Conservation (phyloP, 2,113 vertebrate species). For the Opisthocomus hoazin region DNA sequence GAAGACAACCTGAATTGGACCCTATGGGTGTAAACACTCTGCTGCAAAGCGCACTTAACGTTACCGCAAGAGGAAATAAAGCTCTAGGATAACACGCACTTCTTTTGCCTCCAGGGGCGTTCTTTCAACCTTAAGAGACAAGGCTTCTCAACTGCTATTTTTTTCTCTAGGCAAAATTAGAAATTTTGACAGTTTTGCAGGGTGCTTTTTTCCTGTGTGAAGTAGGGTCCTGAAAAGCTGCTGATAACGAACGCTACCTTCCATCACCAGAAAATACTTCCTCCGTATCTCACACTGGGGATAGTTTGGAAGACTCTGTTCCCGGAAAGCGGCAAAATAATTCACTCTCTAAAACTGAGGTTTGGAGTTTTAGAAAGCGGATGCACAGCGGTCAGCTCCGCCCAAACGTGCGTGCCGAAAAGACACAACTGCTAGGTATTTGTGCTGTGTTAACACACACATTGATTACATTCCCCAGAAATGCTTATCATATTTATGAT, state of each 20-base stretch:
- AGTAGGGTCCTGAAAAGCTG: not conserved
- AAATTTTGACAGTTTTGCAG: not conserved
- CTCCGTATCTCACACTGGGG: not conserved
- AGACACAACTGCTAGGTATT: too few relatives aligned
- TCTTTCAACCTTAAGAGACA: not conserved
- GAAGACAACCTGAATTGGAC: not conserved
- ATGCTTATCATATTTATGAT: too few relatives aligned
- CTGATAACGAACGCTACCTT: not conserved
- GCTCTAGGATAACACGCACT: fast-evolving
- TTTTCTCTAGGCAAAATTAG: not conserved
- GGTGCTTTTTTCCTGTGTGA: not conserved
- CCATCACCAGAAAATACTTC: not conserved
- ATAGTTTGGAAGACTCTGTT: not conserved
- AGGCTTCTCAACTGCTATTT: not conserved
- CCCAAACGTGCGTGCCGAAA: too few relatives aligned
- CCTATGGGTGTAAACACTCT: not conserved
- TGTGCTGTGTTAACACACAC: too few relatives aligned
- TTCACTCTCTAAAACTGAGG: too few relatives aligned
- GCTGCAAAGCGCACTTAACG: not conserved
- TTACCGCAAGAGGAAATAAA: not conserved
- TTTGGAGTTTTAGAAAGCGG: too few relatives aligned
- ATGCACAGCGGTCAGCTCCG: too few relatives aligned
- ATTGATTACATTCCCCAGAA: too few relatives aligned
- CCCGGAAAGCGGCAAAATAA: too few relatives aligned
- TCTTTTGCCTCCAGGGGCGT: not conserved